Conservation (phyloP, 2,888 invertebrate species). For the Siphonodentalium dalli region DNA sequence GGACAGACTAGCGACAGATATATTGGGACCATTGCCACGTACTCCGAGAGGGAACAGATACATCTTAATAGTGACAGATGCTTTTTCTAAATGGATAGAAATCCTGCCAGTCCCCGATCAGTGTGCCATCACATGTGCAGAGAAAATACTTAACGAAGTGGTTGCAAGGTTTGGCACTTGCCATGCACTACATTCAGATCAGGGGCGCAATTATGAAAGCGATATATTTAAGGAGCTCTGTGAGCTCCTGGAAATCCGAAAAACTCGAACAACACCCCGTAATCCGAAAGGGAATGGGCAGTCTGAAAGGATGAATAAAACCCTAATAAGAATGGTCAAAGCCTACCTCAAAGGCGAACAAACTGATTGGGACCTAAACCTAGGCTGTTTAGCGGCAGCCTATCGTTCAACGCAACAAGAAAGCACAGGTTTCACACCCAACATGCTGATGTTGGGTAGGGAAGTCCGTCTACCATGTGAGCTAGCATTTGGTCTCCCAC, state of each 20-base stretch:
- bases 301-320: slow-evolving; percentile 24
- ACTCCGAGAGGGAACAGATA: slow-evolving; percentile 28
- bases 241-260: slow-evolving; percentile 24
- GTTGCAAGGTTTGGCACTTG: slow-evolving; percentile 23
- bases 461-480: slow-evolving; percentile 30
- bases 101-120: slow-evolving; percentile 25
- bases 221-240: slow-evolving; percentile 27
- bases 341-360: slow-evolving; percentile 25
- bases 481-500: slow-evolving; percentile 11
- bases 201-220: slow-evolving; percentile 28
- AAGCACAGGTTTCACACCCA: slow-evolving; percentile 26
- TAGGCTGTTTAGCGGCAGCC: slow-evolving; percentile 27
- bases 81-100: slow-evolving; percentile 30
- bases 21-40: slow-evolving; percentile 27
- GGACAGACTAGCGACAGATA: slow-evolving; percentile 25
- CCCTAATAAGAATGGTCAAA: slow-evolving; percentile 20
- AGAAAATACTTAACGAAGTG: slow-evolving; percentile 27
- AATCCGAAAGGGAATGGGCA: slow-evolving; percentile 27
- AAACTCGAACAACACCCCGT: slow-evolving; percentile 23
- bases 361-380: slow-evolving; percentile 27
- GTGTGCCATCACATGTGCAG: slow-evolving; percentile 23
- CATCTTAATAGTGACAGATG: slow-evolving; percentile 28
- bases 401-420: slow-evolving; percentile 24
- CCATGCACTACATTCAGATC: slow-evolving; percentile 24
- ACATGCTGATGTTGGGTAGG: slow-evolving; percentile 26